A percentile compares a stretch with the other conserved stretches of the same genome.
phyloP scores from a whole-genome alignment of 2,888 invertebrate species.

The Aradus depressus region DNA sequence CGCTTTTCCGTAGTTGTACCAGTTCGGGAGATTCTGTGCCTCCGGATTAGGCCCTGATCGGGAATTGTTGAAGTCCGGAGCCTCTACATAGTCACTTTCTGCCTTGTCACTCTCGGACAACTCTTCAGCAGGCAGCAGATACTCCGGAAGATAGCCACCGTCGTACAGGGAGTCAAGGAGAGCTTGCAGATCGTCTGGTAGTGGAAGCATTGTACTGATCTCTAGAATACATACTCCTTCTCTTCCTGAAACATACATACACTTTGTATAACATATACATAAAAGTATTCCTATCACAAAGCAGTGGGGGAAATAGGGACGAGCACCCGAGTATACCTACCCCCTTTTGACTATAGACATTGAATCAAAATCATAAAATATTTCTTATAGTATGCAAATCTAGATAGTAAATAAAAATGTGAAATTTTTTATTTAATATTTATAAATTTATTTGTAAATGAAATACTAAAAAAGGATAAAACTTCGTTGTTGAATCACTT shows the following conservation, averaged over 20 bases:
- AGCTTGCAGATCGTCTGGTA: background rate
- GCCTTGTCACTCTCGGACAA: slow-evolving; percentile 10
- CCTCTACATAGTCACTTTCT: slow-evolving; percentile 10
- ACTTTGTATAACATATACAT: too few species aligned
- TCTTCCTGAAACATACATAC: too few species aligned
- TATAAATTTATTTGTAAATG: too few species aligned
- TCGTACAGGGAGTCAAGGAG: slow-evolving; percentile 9
- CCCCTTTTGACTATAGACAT: too few species aligned
- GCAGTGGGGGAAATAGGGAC: too few species aligned
- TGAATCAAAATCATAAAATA: too few species aligned
- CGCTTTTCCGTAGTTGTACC: background rate
- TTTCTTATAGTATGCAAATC: background rate
- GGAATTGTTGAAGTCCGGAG: slow-evolving; percentile 10
- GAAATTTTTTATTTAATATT: too few species aligned
- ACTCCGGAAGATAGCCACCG: slow-evolving; percentile 9
- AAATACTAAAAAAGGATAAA: too few species aligned
- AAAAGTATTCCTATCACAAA: too few species aligned
- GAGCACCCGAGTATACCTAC: too few species aligned
- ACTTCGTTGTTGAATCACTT: too few species aligned
- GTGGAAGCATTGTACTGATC: background rate
- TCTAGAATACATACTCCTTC: too few species aligned
- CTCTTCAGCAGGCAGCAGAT: slow-evolving; percentile 7
- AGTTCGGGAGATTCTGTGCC: background rate
- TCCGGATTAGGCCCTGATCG: background rate
- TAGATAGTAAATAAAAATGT: background rate